Conservation (phyloP, 2,888 invertebrate species). For the Scaeva pyrastri region DNA sequence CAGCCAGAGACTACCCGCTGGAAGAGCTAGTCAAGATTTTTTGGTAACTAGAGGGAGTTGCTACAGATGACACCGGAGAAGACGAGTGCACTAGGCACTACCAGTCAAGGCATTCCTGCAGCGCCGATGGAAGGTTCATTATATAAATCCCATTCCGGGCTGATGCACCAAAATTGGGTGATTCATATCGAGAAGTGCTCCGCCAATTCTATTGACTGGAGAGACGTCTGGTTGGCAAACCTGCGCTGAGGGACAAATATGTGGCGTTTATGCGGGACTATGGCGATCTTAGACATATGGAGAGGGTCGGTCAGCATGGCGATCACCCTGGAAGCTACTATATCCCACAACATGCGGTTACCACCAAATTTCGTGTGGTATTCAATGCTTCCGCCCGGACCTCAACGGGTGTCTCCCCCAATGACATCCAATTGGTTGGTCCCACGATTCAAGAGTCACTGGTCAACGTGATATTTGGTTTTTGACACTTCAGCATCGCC, state of each 20-base stretch:
- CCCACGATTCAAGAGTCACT: no score
- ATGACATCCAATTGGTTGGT: constrained; percentile 41
- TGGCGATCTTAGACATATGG: neutral
- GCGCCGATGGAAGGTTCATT: constrained; percentile 17
- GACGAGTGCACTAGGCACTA: constrained; percentile 29
- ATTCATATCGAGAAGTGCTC: constrained; percentile 13
- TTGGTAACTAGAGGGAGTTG: constrained; percentile 39
- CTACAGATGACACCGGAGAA: neutral
- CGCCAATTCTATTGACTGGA: constrained; percentile 36
- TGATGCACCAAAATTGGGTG: constrained; percentile 6
- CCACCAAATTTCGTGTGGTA: constrained; percentile 35
- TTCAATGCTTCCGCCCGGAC: constrained; percentile 52
- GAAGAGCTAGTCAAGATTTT: constrained; percentile 36
- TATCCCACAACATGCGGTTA: constrained; percentile 45
- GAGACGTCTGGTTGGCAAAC: constrained; percentile 7
- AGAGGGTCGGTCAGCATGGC: constrained; percentile 7
- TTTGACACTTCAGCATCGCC: constrained; percentile 17
- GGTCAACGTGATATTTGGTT: constrained; percentile 32
- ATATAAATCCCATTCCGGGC: constrained; percentile 40
- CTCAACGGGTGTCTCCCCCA: constrained; percentile 31
- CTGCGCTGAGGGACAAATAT: constrained; percentile 16
- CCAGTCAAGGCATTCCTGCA: neutral
- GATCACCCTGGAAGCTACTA: constrained; percentile 32
- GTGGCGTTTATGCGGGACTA: constrained; percentile 42
- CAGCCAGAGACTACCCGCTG: neutral